phyloP scores from a whole-genome alignment of 1,140 invertebrate genomes.

The Drosophila burlai region DNA sequence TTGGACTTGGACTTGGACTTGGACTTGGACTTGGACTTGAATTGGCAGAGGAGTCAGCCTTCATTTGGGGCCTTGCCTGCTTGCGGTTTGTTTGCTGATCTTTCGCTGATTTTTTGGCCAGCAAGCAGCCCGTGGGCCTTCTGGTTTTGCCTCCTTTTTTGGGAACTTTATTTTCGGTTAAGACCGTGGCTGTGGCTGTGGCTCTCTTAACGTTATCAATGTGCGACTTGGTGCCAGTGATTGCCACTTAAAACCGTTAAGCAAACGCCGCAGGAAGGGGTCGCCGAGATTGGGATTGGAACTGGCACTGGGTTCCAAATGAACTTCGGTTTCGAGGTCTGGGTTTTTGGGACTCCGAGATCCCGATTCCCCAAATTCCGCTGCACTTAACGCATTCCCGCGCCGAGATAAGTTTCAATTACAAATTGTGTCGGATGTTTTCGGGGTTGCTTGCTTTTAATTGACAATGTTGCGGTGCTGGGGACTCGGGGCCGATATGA shows the following conservation, averaged over 20 bases:
- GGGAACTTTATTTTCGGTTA: conserved; percentile 9
- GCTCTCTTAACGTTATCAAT: conserved; percentile 71
- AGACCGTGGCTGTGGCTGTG: conserved; percentile 5
- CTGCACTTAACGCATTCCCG: conserved; percentile 78
- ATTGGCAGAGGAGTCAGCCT: conserved; percentile 17
- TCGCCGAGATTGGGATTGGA: conserved; percentile 24
- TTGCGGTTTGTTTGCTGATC: conserved; percentile 72
- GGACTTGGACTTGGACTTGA: conserved; percentile 19
- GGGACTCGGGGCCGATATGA: conserved; percentile 47
- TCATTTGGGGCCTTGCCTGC: conserved; percentile 18
- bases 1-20: conserved; percentile 20
- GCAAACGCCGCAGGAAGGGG: conserved; percentile 65
- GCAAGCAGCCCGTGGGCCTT: conserved; percentile 34
- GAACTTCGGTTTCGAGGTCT: conserved; percentile 53
- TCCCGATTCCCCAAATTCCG: conserved; percentile 53
- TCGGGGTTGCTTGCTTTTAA: conserved; percentile 54
- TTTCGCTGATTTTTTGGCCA: conserved; percentile 66
- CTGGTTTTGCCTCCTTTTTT: conserved; percentile 53
- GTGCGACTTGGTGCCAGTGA: conserved; percentile 73
- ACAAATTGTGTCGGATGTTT: conserved; percentile 76
- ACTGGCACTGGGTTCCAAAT: conserved; percentile 68
- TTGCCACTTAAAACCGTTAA: conserved; percentile 82
- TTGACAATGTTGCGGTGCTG: conserved; percentile 59
- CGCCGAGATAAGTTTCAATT: conserved; percentile 78
- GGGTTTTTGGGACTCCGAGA: conserved; percentile 23